Base-by-base conservation (phyloP, 2,888 invertebrate genomes). In the Cylindroiulus punctatus region DNA sequence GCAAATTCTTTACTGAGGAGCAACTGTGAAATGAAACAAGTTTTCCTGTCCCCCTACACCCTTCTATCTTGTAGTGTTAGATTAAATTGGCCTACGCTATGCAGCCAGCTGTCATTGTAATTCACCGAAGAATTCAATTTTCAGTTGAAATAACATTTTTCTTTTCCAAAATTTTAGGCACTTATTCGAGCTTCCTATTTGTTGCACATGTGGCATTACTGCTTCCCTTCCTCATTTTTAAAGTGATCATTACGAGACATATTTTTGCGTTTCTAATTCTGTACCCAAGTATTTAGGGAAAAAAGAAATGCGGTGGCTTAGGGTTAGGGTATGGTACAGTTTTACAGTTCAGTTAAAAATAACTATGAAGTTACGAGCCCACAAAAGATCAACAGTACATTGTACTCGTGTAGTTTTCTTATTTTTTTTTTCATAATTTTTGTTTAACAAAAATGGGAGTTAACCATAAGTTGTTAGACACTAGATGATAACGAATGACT, bases 221-320 rank as follows among this genome's bases (percentile, higher is more conserved):
- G 65, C 26, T 65, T 22, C 26, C 65, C 22, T 65, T 65, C 22
- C 65, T 65, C 22, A n/a, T 65, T 65, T 47, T 65, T 12, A n/a
- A 65, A 65, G 65, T 26, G 65, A 65, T 65, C 65, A 65, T 65
- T 65, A 26, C 65, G 26, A 65, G 26, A 7, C 65, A 57, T 22
- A 65, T 65, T 65, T 65, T 26, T 65, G 26, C 65, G 65, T 26
- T 65, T 65, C 65, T 65, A 65, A 65, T 65, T 65, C 26, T 65
- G 65, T 65, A 65, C n/a, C 26, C 65, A 65, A 65, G 65, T 65
- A 26, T 65, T 7, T 12, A 65, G 10, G 65, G 65, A n/a, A 65
- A 65, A 65, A 65, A 65, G 65, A 65, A 65, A 65, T 65, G 65
- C 26, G 26, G 26, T 26, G 14, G 65, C 65, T n/a, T n/a, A n/a